Conservation (phyloP, 2,797 vertebrate species). For the Diplodus puntazzo region DNA sequence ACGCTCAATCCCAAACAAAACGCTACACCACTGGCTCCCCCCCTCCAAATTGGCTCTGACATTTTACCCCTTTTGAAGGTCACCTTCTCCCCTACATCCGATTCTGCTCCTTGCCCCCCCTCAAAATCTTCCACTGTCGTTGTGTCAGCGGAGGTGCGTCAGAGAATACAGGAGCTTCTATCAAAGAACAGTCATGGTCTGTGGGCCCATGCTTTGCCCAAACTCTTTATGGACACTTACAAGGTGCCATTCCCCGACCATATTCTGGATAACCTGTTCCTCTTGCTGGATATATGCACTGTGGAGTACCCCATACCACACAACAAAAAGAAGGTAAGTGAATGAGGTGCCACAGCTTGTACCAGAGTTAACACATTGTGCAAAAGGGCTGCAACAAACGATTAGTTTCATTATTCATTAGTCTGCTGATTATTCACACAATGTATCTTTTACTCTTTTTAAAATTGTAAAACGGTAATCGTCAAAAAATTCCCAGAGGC, state of each 20-base stretch:
- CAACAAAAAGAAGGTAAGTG: slow-evolving; percentile 84
- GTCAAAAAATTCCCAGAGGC: too few species aligned
- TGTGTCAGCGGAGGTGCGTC: slow-evolving; percentile 79
- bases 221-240: slow-evolving; percentile 90
- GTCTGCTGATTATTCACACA: too few species aligned
- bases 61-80: slow-evolving; percentile 44
- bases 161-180: slow-evolving; percentile 89
- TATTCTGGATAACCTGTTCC: slow-evolving; percentile 85
- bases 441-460: too few species aligned
- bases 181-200: slow-evolving; percentile 89
- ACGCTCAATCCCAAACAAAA: background rate
- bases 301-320: slow-evolving; percentile 88
- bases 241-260: slow-evolving; percentile 88
- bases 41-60: slow-evolving; percentile 1
- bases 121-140: slow-evolving; percentile 17
- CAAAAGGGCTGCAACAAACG: background rate
- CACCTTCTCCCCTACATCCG: slow-evolving; percentile 8
- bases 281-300: slow-evolving; percentile 87
- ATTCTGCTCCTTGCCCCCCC: slow-evolving; percentile 16
- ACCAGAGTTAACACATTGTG: background rate
- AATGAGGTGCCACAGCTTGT: background rate
- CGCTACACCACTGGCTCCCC: background rate
- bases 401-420: too few species aligned
- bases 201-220: slow-evolving; percentile 93
- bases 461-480: too few species aligned